Evolutionary conservation across 2,113 vertebrate species (phyloP).

Genomic region (Steatornis caripensis): DNA sequence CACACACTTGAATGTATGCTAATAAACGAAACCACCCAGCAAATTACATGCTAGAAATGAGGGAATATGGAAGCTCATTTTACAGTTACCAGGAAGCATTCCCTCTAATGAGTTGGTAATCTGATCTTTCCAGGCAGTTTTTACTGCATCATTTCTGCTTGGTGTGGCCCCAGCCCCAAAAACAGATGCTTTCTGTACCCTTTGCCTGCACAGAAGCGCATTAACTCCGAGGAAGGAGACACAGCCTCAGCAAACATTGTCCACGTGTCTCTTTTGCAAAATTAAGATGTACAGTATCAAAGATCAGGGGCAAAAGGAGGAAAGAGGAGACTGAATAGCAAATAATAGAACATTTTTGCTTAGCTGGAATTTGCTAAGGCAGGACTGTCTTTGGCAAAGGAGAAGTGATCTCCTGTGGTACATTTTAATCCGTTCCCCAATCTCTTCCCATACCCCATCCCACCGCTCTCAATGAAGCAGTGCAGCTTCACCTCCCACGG

Average conservation of each 20-base stretch:
- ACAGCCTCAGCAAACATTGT: background rate
- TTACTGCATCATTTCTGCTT: background rate
- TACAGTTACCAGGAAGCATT: conserved; percentile 38
- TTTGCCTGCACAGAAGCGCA: background rate
- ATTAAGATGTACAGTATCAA: background rate
- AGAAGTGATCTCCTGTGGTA: background rate
- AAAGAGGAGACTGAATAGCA: background rate
- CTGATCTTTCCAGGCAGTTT: conserved; percentile 29
- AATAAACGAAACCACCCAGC: conserved; percentile 55
- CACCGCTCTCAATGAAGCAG: background rate
- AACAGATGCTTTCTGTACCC: background rate
- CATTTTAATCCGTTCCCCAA: background rate
- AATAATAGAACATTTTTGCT: background rate
- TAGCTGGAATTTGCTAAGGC: background rate
- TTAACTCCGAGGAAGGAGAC: fast-evolving
- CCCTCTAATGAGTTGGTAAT: conserved; percentile 52
- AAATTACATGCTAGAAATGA: conserved; percentile 43
- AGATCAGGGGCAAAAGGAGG: background rate
- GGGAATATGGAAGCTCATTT: conserved; percentile 44
- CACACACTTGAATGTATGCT: conserved; percentile 30
- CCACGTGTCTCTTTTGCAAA: background rate
- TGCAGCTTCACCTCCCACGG: background rate
- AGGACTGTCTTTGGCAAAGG: background rate
- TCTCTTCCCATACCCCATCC: background rate
- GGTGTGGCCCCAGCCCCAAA: background rate